Evolutionary conservation across 2,113 vertebrate genomes (phyloP), one percentile per base, ranked within the genome.

Genomic region (Parus major): DNA sequence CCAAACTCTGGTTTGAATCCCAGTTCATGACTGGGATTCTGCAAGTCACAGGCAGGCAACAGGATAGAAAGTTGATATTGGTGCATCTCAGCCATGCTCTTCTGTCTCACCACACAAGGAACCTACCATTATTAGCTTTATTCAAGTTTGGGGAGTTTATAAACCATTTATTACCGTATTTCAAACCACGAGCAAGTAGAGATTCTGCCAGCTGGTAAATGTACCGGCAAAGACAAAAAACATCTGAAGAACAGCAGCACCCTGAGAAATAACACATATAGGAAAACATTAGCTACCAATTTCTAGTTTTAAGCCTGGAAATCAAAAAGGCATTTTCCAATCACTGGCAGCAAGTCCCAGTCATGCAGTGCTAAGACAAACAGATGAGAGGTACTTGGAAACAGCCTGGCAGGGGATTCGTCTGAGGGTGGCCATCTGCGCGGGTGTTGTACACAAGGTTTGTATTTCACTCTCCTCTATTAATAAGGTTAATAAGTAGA

Each of bases 401-500:
- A 77, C 28, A 80, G 68, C 18, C 71, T 88, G 76, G 63, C 46
- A 86, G 55, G 41, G 55, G 70, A 86, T 73, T 55, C 3, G 0
- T 80, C 39, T 55, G 35, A 70, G 60, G 64, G 64, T 66, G 86
- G 72, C 80, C 82, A 66, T 88, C 60, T 80, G 66, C 0, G 1
- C 18, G 73, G 73, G 46, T 65, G 21, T 46, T 65, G 39, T 66
- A 35, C 7, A 5, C 60, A 65, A 63, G 68, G 76, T 49, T 94
- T 85, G 23, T 28, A 77, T 92, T 82, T 87, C 35, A 35, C 22
- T 83, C 19, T 88, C 35, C 53, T 80, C 68, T 77, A n/a, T 77
- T 92, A 93, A 90, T 70, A 84, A 85, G 27, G 11, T 59, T 86
- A 94, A 86, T 84, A 82, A 94, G 56, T 79, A 71, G 61, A 92